A percentile compares a stretch with the other conserved stretches of the same genome.
Evolutionary conservation across 2,113 vertebrate species (phyloP).

Genomic region (Alethe diademata): DNA sequence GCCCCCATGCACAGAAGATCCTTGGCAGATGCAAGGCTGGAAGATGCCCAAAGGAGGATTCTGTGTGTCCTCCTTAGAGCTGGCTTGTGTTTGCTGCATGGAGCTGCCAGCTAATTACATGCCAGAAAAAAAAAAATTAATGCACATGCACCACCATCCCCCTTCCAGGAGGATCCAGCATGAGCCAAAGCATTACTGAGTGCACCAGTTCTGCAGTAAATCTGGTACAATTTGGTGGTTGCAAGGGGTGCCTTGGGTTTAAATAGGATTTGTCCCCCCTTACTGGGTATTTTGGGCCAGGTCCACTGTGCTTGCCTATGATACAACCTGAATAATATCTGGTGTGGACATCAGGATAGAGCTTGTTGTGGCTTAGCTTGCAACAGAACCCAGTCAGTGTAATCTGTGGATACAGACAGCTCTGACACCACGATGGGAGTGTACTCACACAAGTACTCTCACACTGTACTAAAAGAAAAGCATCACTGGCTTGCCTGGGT

Average conservation of each 20-base stretch:
- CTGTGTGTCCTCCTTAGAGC: not conserved
- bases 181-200: not conserved
- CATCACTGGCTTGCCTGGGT: not conserved
- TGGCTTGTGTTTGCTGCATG: not conserved
- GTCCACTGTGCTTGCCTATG: not conserved
- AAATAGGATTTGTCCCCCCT: not conserved
- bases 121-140: not conserved
- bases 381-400: not conserved
- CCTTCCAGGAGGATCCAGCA: not conserved
- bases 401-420: not conserved
- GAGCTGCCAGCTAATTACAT: not conserved
- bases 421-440: accelerated
- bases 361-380: not conserved
- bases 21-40: accelerated
- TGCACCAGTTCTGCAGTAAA: not conserved
- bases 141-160: too few relatives aligned
- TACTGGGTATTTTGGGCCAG: not conserved
- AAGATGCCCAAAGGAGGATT: not conserved
- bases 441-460: too few relatives aligned
- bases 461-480: not conserved
- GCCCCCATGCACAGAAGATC: not conserved
- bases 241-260: not conserved
- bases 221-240: not conserved
- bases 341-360: not conserved
- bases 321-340: not conserved